Percentiles rank a stretch among this genome's conserved stretches.
Conservation (phyloP, 1,140 invertebrate species). For the Gryllus bimaculatus region DNA sequence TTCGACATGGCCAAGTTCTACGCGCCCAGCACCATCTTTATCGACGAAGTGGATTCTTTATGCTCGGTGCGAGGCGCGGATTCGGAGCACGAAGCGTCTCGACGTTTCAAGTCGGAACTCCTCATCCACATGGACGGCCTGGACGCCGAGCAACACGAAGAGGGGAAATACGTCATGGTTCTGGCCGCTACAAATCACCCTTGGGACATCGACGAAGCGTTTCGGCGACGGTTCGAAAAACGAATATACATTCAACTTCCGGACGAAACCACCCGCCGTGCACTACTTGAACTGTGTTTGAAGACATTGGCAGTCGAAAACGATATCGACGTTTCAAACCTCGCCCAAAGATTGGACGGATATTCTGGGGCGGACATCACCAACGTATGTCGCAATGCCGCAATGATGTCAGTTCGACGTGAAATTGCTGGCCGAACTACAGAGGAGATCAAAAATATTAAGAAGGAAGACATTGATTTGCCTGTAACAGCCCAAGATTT, state of each 20-base stretch:
- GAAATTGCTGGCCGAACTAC: slow-evolving; percentile 50
- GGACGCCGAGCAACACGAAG: slow-evolving; percentile 28
- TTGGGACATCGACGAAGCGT: slow-evolving; percentile 64
- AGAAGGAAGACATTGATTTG: slow-evolving; percentile 51
- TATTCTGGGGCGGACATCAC: slow-evolving; percentile 59
- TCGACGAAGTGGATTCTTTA: slow-evolving; percentile 65
- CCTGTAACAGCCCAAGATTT: slow-evolving; percentile 52
- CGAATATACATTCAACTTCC: slow-evolving; percentile 64
- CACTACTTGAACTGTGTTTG: slow-evolving; percentile 52
- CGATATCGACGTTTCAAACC: slow-evolving; percentile 43
- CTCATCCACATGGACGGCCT: slow-evolving; percentile 65
- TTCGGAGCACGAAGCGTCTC: slow-evolving; percentile 59
- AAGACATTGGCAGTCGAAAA: slow-evolving; percentile 42
- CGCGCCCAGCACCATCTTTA: slow-evolving; percentile 63
- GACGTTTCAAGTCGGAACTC: slow-evolving; percentile 61
- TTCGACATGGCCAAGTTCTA: slow-evolving; percentile 66
- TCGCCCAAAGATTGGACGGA: slow-evolving; percentile 48
- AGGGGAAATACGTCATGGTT: slow-evolving; percentile 53
- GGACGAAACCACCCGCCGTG: slow-evolving; percentile 44
- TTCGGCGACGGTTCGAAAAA: slow-evolving; percentile 58
- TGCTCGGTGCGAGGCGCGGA: slow-evolving; percentile 53
- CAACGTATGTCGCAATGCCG: slow-evolving; percentile 56
- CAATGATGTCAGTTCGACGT: slow-evolving; percentile 58
- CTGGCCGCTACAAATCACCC: slow-evolving; percentile 66
- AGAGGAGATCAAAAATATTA: slow-evolving; percentile 50